Conservation (phyloP, 2,797 vertebrate genomes). For the Podarcis lilfordi region DNA sequence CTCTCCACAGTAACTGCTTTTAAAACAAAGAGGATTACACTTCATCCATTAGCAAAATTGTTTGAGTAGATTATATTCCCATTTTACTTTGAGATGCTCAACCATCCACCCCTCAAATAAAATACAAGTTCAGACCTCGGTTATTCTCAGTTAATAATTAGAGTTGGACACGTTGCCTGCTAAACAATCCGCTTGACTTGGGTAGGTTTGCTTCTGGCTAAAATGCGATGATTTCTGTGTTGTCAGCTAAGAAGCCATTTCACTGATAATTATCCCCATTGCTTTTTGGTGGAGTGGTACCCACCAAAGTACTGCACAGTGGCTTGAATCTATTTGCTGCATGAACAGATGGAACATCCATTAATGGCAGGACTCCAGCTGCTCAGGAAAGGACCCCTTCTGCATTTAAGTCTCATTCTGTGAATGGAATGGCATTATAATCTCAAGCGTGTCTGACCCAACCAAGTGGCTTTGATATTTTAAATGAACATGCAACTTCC, state of each 20-base stretch:
- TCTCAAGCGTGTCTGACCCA: background rate
- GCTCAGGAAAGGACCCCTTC: background rate
- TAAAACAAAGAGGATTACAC: slow-evolving; percentile 63
- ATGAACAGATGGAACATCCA: background rate
- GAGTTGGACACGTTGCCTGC: slow-evolving; percentile 48
- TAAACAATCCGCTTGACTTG: background rate
- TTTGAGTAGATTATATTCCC: slow-evolving; percentile 53
- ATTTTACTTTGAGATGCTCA: slow-evolving; percentile 49
- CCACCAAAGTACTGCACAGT: background rate
- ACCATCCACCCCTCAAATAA: slow-evolving; percentile 31
- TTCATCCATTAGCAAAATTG: slow-evolving; percentile 65
- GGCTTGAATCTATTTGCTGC: background rate
- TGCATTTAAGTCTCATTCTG: background rate
- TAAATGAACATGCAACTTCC: background rate
- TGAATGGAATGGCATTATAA: background rate
- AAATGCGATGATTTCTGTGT: background rate
- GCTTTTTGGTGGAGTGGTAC: background rate
- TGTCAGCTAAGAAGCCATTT: background rate
- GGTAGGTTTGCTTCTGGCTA: background rate
- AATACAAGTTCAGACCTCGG: slow-evolving; percentile 54
- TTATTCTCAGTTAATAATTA: slow-evolving; percentile 40
- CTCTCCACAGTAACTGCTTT: slow-evolving; percentile 37
- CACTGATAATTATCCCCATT: background rate
- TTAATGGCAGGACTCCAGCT: background rate
- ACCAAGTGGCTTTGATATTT: background rate